Conservation (phyloP, 64 coral and sea anemone species). For the Dendronephthya gigantea region DNA sequence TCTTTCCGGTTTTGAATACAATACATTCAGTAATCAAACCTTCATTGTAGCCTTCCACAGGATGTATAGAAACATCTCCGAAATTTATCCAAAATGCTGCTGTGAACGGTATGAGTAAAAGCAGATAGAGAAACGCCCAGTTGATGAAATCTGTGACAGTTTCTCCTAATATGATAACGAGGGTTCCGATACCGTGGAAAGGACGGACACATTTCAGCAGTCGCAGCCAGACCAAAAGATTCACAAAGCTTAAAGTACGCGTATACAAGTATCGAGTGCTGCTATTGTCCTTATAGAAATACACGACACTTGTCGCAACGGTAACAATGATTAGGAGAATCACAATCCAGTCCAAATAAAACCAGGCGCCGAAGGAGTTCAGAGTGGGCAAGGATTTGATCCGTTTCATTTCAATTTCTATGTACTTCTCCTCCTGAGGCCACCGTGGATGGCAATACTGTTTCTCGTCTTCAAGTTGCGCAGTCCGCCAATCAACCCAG, state of each 20-base stretch:
- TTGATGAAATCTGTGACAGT: background rate
- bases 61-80: background rate
- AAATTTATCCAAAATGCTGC: background rate
- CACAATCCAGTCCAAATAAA: conserved; percentile 2
- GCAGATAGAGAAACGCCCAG: background rate
- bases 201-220: background rate
- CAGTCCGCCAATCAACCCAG: background rate
- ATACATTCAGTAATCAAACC: background rate
- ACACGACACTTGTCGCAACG: background rate
- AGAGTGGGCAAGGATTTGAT: background rate
- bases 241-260: background rate
- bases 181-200: background rate
- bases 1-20: too few species aligned
- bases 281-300: background rate
- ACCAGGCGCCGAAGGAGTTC: background rate
- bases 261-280: background rate
- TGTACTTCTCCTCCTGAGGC: conserved; percentile 15
- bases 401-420: background rate
- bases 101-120: background rate
- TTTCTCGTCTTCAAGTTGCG: background rate
- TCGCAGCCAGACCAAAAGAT: background rate
- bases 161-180: background rate
- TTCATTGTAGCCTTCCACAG: background rate
- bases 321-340: background rate
- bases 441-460: background rate